A percentile compares a stretch with the other conserved stretches of the same genome.
Conservation (phyloP, 2,888 invertebrate species). For the Ophion obscuratus region DNA sequence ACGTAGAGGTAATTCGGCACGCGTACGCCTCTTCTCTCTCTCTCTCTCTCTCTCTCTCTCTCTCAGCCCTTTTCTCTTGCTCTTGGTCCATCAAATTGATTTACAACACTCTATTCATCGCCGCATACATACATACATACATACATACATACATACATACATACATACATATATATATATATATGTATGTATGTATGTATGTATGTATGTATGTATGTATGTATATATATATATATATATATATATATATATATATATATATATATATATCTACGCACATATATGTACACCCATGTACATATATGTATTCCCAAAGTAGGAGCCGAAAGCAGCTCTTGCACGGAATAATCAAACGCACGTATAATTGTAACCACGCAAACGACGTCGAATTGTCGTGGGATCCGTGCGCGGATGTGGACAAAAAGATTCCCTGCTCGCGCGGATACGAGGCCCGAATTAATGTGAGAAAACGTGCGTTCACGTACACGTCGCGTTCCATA, state of each 20-base stretch:
- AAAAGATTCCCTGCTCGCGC: neutral
- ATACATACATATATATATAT: too few relatives aligned
- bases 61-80: conserved; percentile 72
- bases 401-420: conserved; percentile 4
- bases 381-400: conserved; percentile 43
- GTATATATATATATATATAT: too few relatives aligned
- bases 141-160: neutral
- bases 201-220: too few relatives aligned
- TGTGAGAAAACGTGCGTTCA: too few relatives aligned
- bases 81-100: conserved; percentile 81
- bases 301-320: neutral
- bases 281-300: conserved; percentile 17
- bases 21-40: conserved; percentile 75
- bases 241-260: too few relatives aligned
- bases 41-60: conserved; percentile 71
- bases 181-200: too few relatives aligned
- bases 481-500: too few relatives aligned
- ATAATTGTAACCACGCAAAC: conserved; percentile 36
- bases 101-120: conserved; percentile 77
- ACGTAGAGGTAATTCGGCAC: conserved; percentile 84
- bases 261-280: conserved; percentile 60
- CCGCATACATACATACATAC: conserved; percentile 25
- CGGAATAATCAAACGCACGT: conserved; percentile 43
- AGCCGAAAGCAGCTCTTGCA: conserved; percentile 32
- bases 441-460: neutral